These are phyloP conservation scores for Coilia nasus DNA, from an alignment of 2,797 vertebrate genomes.

Conservation along the genomic window DNA sequence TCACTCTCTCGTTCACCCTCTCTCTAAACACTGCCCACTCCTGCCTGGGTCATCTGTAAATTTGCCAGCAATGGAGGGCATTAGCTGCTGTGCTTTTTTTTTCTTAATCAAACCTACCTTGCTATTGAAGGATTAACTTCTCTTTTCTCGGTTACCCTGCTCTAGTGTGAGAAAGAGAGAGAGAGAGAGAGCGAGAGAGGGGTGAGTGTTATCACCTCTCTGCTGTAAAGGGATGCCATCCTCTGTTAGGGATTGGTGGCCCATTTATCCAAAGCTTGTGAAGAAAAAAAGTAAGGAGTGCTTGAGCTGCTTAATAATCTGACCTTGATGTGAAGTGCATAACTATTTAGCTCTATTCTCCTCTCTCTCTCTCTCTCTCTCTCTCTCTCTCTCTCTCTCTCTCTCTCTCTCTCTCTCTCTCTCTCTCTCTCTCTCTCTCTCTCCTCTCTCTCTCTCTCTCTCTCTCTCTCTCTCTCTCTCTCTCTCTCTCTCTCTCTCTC, in stretches of 20 bases:
- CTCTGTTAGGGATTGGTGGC: not conserved
- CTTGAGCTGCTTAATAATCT: constrained; percentile 21
- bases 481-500: not conserved
- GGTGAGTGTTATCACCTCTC: not conserved
- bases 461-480: not conserved
- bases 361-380: not conserved
- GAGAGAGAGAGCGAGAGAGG: not conserved
- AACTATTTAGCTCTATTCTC: constrained; percentile 11
- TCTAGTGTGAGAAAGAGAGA: not conserved
- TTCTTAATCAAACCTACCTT: not conserved
- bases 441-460: not conserved
- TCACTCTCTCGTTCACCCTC: not conserved
- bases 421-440: not conserved
- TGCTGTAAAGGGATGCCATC: constrained; percentile 4
- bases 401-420: not conserved
- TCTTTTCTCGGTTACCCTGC: not conserved
- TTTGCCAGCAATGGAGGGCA: not conserved
- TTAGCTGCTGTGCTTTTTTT: constrained; percentile 22
- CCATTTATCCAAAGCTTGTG: constrained; percentile 28
- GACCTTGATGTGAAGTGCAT: constrained; percentile 30
- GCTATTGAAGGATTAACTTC: not conserved
- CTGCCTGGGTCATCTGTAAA: not conserved
- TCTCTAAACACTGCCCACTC: not conserved
- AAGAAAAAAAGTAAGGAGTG: not conserved
- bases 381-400: not conserved